Evolutionary conservation across 2,797 vertebrate genomes (phyloP), one percentile per base, ranked within the genome.

Genomic region (Psittacula echo): DNA sequence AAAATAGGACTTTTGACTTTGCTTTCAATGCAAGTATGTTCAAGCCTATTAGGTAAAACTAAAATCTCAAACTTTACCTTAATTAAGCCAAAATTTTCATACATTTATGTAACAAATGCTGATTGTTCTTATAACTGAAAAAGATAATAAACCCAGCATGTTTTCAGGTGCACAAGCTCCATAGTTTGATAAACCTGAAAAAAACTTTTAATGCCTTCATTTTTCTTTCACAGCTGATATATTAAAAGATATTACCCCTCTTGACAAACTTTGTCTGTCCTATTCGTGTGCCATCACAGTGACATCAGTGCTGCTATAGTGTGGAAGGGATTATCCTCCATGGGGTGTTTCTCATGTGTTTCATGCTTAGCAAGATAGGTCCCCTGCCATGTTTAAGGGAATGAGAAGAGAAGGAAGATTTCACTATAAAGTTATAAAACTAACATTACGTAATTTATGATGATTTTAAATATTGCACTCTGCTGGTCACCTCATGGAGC

Each of bases 1-100:
- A 90, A 95, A 96, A 83, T 30, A 93, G 75, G 56, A 54, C 66
- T 92, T 94, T 80, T 85, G 88, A 65, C 50, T 93, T 93, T 72
- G 32, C 71, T 91, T 92, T 83, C 61, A 66, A 37, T 75, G 42
- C 30, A 42, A 74, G 72, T 87, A 67, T 89, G 47, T 77, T 90
- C 88, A 90, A 90, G 65, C 53, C 54, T 89, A 75, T 80, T 95
- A 70, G 10, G 3, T 83, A 94, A 90, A 94, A 83, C 77, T 65
- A 56, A 83, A 68, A 76, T 90, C 88, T 92, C n/a, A 60, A 74
- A 68, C 44, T 54, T 91, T 72, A 51, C 41, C 56, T 85, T 91
- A 81, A 91, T 92, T 80, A 95, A 86, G 47, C 37, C 56, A n/a
- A 68, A 83, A 77, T 65, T 83, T 81, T 77, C 62, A 48, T 75